Percentiles rank a stretch among this genome's conserved stretches.
phyloP scores from a whole-genome alignment of 2,113 vertebrate genomes.

The Dicerorhinus sumatrensis region DNA sequence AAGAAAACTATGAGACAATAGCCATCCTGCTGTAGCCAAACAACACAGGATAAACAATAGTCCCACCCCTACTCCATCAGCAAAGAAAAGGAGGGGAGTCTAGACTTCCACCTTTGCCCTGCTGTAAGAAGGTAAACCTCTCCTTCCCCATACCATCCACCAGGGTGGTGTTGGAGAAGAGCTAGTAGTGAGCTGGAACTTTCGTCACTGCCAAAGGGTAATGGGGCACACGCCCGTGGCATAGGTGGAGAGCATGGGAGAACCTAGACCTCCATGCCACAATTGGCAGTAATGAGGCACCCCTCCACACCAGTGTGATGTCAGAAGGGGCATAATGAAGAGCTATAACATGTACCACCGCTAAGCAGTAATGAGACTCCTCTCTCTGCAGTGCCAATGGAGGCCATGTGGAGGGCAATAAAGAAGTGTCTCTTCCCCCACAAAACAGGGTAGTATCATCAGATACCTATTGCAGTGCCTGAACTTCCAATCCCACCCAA shows the following conservation, averaged over 20 bases:
- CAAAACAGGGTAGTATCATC: neutral
- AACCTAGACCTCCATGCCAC: neutral
- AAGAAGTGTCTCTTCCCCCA: neutral
- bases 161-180: neutral
- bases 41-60: neutral
- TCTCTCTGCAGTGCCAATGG: neutral
- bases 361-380: neutral
- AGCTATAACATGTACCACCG: neutral
- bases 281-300: neutral
- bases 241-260: neutral
- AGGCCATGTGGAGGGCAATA: neutral
- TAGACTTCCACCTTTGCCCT: neutral
- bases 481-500: neutral
- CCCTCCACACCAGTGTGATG: neutral
- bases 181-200: neutral
- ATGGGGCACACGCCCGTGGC: neutral
- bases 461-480: neutral
- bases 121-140: neutral
- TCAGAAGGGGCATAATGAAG: neutral
- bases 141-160: neutral
- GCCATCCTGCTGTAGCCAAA: neutral
- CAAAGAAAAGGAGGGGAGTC: neutral
- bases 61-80: neutral
- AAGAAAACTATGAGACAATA: neutral
- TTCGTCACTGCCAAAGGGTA: neutral